Evolutionary conservation across 2,888 invertebrate species (phyloP), one percentile per base, ranked within the genome.

Genomic region (Limnephilus auricula): DNA sequence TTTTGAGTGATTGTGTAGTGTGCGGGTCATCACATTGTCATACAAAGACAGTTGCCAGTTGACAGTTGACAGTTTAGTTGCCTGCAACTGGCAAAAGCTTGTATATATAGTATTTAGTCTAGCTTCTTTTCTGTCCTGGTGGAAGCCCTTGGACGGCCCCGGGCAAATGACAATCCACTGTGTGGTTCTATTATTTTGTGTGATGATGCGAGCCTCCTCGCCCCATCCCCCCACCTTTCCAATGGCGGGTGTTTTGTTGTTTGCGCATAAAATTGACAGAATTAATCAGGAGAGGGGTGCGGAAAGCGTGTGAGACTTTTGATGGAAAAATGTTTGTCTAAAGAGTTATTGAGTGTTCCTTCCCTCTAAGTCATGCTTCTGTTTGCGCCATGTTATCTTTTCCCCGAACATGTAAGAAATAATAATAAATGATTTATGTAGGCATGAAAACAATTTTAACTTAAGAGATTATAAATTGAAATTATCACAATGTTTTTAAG

Each of bases 201-300:
- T 50, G 50, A 50, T 50, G 50, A 50, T 50, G 50, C 18, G 18
- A 50, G 50, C 18, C 18, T 50, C 18, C 50, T 3, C 18, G 0
- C 18, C 50, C 50, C 18, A 15, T 5, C 50, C 13, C 50, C 50
- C 3, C 5, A 18, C 18, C 15, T 15, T 4, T 15, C 18, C 50
- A 18, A n/a, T 6, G 50, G 50, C 4, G 50, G 50, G 50, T 50
- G 50, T 50, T 50, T 50, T 50, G 50, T 50, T 79, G 79, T 79
- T 79, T 79, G 79, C 79, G 79, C 79, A 79, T 79, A 79, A 79
- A 79, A 79, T 79, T 79, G 79, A 79, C 79, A 79, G 79, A 31
- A 79, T 79, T 79, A 79, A 79, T 31, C 79, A 79, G 79, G 30
- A 25, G 31, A 25, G n/a, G 31, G 31, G 30, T 10, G 79, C 79